Evolutionary conservation across 2,888 invertebrate species (phyloP).

Genomic region (Busseola fusca): DNA sequence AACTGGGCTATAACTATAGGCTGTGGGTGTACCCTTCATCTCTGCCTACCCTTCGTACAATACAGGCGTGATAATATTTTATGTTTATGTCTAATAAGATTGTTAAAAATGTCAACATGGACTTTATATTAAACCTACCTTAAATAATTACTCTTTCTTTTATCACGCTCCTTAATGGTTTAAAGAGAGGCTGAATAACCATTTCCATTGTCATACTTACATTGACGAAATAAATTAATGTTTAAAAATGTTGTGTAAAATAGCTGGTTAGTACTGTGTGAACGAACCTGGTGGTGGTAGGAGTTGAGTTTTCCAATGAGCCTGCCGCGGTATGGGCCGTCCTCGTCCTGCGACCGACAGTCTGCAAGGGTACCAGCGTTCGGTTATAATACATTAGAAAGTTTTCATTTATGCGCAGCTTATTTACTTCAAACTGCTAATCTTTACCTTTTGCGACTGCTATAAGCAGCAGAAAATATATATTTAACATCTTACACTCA

Average conservation of each 20-base stretch:
- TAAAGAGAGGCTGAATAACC: neutral
- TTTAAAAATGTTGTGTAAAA: too few species aligned
- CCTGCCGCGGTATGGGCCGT: constrained; percentile 94
- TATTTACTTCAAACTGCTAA: constrained; percentile 18
- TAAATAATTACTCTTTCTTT: neutral
- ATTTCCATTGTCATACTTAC: constrained; percentile 1
- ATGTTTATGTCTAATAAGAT: neutral
- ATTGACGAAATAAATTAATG: neutral
- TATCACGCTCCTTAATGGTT: too few species aligned
- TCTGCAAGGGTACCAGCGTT: constrained; percentile 71
- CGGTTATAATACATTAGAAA: constrained; percentile 71
- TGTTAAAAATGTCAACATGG: neutral
- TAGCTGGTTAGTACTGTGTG: neutral
- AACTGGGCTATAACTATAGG: neutral
- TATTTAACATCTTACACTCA: constrained; percentile 71
- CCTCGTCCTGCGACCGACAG: constrained; percentile 89
- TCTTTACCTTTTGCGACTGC: constrained; percentile 72
- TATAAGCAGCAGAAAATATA: constrained; percentile 72
- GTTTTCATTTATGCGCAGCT: constrained; percentile 57
- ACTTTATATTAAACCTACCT: neutral
- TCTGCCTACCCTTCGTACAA: neutral
- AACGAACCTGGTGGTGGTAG: constrained; percentile 93
- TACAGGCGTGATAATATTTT: neutral
- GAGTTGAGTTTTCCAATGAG: constrained; percentile 95
- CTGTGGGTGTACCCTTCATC: neutral